Percentiles rank a stretch among this genome's conserved stretches.
These are phyloP conservation scores for Scaptomyza tumidula DNA, from an alignment of 2,888 invertebrate genomes.

Conservation along the genomic window DNA sequence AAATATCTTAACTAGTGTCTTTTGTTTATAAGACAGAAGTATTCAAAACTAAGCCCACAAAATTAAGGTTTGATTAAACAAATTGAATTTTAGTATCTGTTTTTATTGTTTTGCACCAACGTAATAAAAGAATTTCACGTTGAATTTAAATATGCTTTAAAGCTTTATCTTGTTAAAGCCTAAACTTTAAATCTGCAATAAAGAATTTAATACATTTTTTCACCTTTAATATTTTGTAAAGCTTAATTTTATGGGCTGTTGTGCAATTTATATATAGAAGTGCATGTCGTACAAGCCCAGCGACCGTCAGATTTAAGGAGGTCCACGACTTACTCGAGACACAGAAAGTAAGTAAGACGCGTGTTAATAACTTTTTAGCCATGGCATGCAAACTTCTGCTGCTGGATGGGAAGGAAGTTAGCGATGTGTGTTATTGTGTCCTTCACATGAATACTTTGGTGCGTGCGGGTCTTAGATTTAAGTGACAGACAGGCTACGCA, in stretches of 20 bases:
- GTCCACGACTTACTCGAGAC: slow-evolving; percentile 71
- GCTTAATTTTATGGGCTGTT: slow-evolving; percentile 16
- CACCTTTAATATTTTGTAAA: background rate
- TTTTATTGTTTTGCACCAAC: too few relatives aligned
- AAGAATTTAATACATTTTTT: background rate
- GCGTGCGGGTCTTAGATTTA: slow-evolving; percentile 73
- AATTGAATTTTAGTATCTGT: too few relatives aligned
- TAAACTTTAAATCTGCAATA: slow-evolving; percentile 13
- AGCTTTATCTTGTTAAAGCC: too few relatives aligned
- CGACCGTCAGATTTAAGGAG: slow-evolving; percentile 24
- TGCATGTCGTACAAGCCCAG: background rate
- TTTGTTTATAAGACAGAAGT: background rate
- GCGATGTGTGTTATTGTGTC: slow-evolving; percentile 48
- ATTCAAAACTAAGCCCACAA: background rate
- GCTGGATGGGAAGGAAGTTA: background rate
- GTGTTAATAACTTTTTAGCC: slow-evolving; percentile 77
- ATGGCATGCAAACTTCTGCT: slow-evolving; percentile 54
- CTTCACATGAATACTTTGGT: slow-evolving; percentile 58
- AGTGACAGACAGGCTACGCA: slow-evolving; percentile 77
- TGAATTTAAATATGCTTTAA: too few relatives aligned
- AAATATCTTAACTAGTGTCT: background rate
- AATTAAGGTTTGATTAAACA: too few relatives aligned
- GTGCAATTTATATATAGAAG: slow-evolving; percentile 24
- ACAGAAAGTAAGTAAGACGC: slow-evolving; percentile 52
- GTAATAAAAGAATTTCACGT: too few relatives aligned